Base-by-base conservation (phyloP, 92 coral and sea anemone genomes). In the Bergia puertoricense region DNA sequence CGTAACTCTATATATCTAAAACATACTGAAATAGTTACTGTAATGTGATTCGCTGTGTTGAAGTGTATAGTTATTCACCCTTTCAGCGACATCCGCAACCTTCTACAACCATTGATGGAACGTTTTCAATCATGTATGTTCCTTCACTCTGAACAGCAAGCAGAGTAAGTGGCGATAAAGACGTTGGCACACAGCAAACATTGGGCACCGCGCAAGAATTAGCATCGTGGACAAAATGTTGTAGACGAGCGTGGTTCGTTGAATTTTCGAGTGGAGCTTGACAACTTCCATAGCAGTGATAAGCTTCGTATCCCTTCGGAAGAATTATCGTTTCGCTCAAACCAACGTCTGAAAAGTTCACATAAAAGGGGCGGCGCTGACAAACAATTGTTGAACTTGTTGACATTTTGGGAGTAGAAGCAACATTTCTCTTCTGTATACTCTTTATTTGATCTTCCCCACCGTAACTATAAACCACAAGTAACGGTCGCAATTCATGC, bases 301-400 rank as follows among this genome's bases (percentile, higher is more conserved):
- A 30, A 30, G 30, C 30, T 30, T 77, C 82, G 85, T 96, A 96
- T 1, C 96, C 96, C 8, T 89, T 93, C 5, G 99, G 99, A 6
- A 98, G 98, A 22, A 93, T 93, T 38, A 96, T 95, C 98, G 98
- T 95, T 43, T 93, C 96, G 56, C 92, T 88, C 99, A 98, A 96
- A 15, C 93, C 91, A 43, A 96, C 94, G 43, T 95, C 98, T 8
- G 74, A 77, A 86, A 96, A 96, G 88, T 95, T 91, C 69, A 96
- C 99, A 71, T 88, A 92, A 14, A 96, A 91, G 56, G 93, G 94
- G 62, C 92, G 98, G 66, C 95, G 86, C 39, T 89, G 91, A 85
- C 99, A 96, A 74, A 79, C 91, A 16, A 88, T 41, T 45, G 18
- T 77, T 1, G 86, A 62, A 15, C 88, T 92, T 7, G 83, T 69